Base-by-base conservation (phyloP, 2,797 vertebrate genomes). In the Pangasius mekongensis region DNA sequence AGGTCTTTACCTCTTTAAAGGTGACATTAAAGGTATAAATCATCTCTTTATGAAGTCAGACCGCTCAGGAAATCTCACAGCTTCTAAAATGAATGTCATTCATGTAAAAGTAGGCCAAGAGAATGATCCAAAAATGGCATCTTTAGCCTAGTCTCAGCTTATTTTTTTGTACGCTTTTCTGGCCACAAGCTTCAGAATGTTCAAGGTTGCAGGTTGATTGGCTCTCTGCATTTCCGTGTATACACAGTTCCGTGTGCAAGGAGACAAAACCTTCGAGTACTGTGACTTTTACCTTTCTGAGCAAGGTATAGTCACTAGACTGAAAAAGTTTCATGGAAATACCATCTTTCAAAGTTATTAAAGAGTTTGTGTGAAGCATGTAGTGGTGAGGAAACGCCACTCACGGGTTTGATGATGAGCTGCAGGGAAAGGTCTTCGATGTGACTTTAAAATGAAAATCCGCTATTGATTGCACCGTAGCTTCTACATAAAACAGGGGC, bases 1-100 rank as follows among this genome's bases (percentile, higher is more conserved):
- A 56, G 18, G 16, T 56, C 49, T 80, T 58, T 58, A 36, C 54
- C n/a, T 36, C 54, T 80, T 80, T 80, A 58, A 58, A 80, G 77
- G 18, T 30, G 49, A 78, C n/a, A 22, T 54, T 78, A 56, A 20
- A n/a, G 27, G 13, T 52, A n/a, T 52, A 77, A 78, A 33, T 56
- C 52, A 56, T 30, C 49, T 78, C 33, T 78, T 54, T 56, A 80
- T 54, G n/a, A 56, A 33, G 16, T 56, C 52, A 54, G 39, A 74
- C 36, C 3, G 24, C 43, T 47, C 43, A 47, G 43, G 43, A 47
- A 47, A 47, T 47, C 43, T 47, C 43, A 47, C 43, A 7, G 43
- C 43, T 7, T 47, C 43, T 47, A 47, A 47, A 47, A n/a, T 76
- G 24, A 3, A 27, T 76, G 49, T 52, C 27, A 30, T 52, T n/a